Evolutionary conservation across 2,113 vertebrate genomes (phyloP).

Genomic region (Quiscalus mexicanus): DNA sequence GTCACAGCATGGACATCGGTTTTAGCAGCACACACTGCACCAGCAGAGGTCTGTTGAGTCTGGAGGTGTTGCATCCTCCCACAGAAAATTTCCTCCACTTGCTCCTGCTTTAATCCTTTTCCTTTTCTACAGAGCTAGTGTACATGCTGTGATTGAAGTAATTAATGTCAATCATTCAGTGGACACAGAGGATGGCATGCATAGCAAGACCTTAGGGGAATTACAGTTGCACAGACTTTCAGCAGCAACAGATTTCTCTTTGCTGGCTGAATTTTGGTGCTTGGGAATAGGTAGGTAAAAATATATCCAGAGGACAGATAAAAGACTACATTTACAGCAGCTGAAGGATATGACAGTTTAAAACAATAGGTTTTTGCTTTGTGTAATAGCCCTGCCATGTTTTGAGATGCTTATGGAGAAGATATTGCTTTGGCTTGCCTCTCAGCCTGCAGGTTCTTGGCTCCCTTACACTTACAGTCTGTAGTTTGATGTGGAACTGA

Average conservation of each 20-base stretch:
- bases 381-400: not conserved
- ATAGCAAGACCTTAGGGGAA: not conserved
- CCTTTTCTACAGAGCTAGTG: not conserved
- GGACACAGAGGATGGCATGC: not conserved
- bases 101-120: not conserved
- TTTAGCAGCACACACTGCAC: not conserved
- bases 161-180: slow-evolving; percentile 51
- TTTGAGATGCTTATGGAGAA: slow-evolving; percentile 6
- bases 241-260: slow-evolving; percentile 19
- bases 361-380: slow-evolving; percentile 36
- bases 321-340: slow-evolving; percentile 37
- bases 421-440: slow-evolving; percentile 24
- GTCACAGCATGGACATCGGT: not conserved
- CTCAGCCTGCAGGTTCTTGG: slow-evolving; percentile 28
- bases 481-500: slow-evolving; percentile 1
- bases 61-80: not conserved
- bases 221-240: not conserved
- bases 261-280: not conserved
- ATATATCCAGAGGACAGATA: slow-evolving; percentile 33
- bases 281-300: slow-evolving; percentile 29
- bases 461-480: slow-evolving; percentile 28
- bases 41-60: not conserved
- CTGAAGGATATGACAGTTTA: slow-evolving; percentile 35
- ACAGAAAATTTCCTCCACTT: not conserved
- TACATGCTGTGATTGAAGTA: slow-evolving; percentile 54